Base-by-base conservation (phyloP, 2,888 invertebrate genomes). In the Antheraea assamensis region DNA sequence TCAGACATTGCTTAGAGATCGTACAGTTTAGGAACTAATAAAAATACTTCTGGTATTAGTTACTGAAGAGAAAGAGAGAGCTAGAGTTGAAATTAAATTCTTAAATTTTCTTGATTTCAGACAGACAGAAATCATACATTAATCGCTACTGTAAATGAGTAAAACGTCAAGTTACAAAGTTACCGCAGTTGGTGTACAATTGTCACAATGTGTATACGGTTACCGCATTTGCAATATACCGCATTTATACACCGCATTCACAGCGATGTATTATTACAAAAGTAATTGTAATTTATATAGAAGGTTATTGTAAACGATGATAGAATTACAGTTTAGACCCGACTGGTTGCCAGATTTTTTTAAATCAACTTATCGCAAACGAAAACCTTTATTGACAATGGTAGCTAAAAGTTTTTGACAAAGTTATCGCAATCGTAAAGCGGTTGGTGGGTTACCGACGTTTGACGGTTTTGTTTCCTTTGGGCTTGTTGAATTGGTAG, bases 401-500 rank as follows among this genome's bases (percentile, higher is more conserved):
- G 27, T 64, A 30, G 15, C 30, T 27, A 17, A 27, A 58, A 30
- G 27, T 17, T 30, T 30, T 64, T 30, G 61, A 30, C 17, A 17
- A 17, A 64, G 61, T 64, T n/a, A 58, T 24, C 58, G 58, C 58
- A 64, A 27, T 64, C 17, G 30, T 30, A 17, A 30, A 30, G 30
- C 55, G 35, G 10, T 70, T 71, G 7, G 52, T 64, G 21, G 78
- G 86, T 87, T 94, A 94, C 87, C 92, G 91, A 61, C 88, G 88
- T 77, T 85, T 89, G 75, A 86, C 79, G 24, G 83, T 75, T 93
- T 96, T 82, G 35, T 35, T 68, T 35, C 35, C 68, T n/a, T 68
- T 68, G 78, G 97, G 96, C 84, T 98, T 98, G 88, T 98, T 98
- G 90, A 97, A 97, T 80, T 96, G 92, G 95, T 96, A 98, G 82